Base-by-base conservation (phyloP, 1,140 invertebrate species). In the Trissolcus basalis region DNA sequence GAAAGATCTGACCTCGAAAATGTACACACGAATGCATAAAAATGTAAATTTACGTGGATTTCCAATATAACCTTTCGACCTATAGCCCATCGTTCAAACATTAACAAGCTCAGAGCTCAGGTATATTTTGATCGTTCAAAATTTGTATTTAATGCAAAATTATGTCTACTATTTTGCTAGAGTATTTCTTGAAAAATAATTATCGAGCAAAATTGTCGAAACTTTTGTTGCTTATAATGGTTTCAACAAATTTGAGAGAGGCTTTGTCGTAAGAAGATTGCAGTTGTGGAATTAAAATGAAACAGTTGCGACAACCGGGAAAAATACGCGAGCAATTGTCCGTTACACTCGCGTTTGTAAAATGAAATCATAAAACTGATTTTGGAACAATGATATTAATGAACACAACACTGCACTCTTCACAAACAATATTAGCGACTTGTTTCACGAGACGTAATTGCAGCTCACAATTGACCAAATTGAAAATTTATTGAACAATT, bases 181-280 rank as follows among this genome's bases (percentile, higher is more conserved):
- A n/a, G n/a, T n/a, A n/a, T 4, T 44, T 12, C 1, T 44, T 4
- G 43, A 13, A 13, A 8, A 8, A 44, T n/a, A 39, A 9, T 8
- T 2, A 39, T 39, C n/a, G 36, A 39, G 36, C 9, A 8, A 50
- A 53, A 27, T 27, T 27, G 19, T 27, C 16, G 0, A 15, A 53
- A 54, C 11, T 32, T 19, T 15, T 16, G 41, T 43, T 4, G 59
- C 48, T 61, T 13, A 43, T 61, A 33, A 61, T 15, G 41, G 16
- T 63, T 63, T 45, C 39, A 35, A 19, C 9, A 11, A 63, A 53
- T 63, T 63, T 19, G 12, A 15, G 36, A 19, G 45, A 53, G 41
- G 16, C 49, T 53, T 47, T 19, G 39, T 36, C 45, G 32, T 49
- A 45, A 53, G 59, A 36, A 63, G 41, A 63, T 53, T 53, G 39